phyloP scores from a whole-genome alignment of 2,888 invertebrate species.

The Eustalomyia histrio region DNA sequence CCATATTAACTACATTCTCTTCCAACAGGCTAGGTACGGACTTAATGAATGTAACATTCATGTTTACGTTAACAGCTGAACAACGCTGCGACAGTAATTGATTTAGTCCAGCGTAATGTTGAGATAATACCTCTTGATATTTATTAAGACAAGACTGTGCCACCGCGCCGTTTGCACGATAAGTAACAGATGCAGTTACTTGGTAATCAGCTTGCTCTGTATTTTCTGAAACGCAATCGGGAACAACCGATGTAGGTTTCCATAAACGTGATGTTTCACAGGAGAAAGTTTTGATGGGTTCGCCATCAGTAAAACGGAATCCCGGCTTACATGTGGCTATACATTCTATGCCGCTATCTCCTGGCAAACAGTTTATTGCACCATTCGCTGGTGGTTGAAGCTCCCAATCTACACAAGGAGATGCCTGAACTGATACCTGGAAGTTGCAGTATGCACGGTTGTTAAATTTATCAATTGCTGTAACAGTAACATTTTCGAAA shows the following conservation, averaged over 20 bases:
- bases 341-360: conserved; percentile 90
- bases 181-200: conserved; percentile 91
- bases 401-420: conserved; percentile 97
- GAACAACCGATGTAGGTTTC: conserved; percentile 93
- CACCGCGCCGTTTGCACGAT: conserved; percentile 94
- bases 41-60: conserved; percentile 94
- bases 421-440: conserved; percentile 95
- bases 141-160: conserved; percentile 90
- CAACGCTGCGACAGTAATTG: conserved; percentile 92
- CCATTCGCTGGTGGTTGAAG: conserved; percentile 93
- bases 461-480: conserved; percentile 91
- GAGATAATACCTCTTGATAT: conserved; percentile 90
- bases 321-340: conserved; percentile 94
- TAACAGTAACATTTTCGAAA: conserved; percentile 95
- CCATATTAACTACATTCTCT: conserved; percentile 93
- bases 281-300: conserved; percentile 91
- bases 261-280: conserved; percentile 91
- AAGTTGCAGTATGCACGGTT: conserved; percentile 95
- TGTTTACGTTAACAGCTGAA: conserved; percentile 95
- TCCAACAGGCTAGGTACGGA: conserved; percentile 89
- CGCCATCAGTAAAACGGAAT: conserved; percentile 94
- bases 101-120: conserved; percentile 90
- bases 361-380: conserved; percentile 90
- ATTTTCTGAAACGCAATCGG: conserved; percentile 96
- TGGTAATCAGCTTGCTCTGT: conserved; percentile 97